These are phyloP conservation scores for Sarotherodon lohbergeri DNA, from an alignment of 2,113 vertebrate genomes.

Conservation along the genomic window DNA sequence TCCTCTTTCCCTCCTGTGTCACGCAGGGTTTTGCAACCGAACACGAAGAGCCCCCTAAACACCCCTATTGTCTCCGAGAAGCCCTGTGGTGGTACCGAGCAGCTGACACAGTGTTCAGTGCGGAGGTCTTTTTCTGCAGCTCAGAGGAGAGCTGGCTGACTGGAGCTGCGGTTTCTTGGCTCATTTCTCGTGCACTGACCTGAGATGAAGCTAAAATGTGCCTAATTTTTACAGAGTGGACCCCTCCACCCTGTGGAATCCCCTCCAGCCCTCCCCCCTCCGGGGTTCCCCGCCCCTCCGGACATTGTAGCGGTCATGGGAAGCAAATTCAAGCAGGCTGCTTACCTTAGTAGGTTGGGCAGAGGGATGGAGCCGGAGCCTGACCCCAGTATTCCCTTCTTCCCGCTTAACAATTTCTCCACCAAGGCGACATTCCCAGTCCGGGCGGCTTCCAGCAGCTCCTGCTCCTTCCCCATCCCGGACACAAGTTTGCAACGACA, in stretches of 20 bases:
- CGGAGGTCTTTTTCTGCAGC: not conserved
- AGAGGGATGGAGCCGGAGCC: conserved; percentile 90
- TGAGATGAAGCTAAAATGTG: not conserved
- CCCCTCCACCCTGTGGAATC: not conserved
- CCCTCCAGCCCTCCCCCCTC: not conserved
- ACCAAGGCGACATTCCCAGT: conserved; percentile 94
- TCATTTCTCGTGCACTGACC: not conserved
- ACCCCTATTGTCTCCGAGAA: not conserved
- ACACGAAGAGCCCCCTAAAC: not conserved
- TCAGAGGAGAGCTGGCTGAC: not conserved
- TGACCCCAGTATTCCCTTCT: conserved; percentile 91
- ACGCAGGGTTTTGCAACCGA: not conserved
- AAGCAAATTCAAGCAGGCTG: not conserved
- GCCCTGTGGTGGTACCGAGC: not conserved
- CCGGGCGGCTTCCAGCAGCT: conserved; percentile 94
- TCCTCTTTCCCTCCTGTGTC: not conserved
- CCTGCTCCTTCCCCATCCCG: conserved; percentile 96
- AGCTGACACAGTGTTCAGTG: not conserved
- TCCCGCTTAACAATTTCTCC: conserved; percentile 94
- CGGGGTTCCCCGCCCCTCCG: not conserved
- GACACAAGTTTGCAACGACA: conserved; percentile 63
- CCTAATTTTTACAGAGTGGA: conserved; percentile 17
- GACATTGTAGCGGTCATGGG: not conserved
- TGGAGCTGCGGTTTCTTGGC: not conserved
- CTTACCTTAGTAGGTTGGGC: conserved; percentile 93